Evolutionary conservation across 1,140 invertebrate genomes (phyloP), one percentile per base, ranked within the genome.

Genomic region (Temnothorax longispinosus): DNA sequence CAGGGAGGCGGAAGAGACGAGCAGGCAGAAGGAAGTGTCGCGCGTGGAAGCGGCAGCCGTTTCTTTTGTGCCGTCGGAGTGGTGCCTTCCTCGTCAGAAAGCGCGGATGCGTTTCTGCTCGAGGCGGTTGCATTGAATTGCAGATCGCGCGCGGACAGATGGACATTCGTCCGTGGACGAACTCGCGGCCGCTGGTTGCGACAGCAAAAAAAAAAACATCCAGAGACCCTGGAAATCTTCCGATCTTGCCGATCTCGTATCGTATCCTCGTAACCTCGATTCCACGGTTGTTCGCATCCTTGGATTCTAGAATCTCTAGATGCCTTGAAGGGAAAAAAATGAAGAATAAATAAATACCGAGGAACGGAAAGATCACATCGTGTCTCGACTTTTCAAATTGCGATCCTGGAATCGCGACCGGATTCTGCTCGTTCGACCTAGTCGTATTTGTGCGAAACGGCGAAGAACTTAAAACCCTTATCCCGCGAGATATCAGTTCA

Each of bases 101-200:
- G 88, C 89, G 84, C 58, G 88, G 90, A 90, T 91, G 89, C 91
- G 82, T 84, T 88, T 88, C 87, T 88, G 76, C 80, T 88, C 50
- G 77, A 84, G 84, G 50, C 88, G 67, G 76, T 93, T 74, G 56
- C 92, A 93, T 94, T 94, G 93, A 94, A 94, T 94, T 94, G 93
- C 93, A 94, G 91, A 94, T 94, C 91, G 77, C 89, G 88, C 84
- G 32, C 86, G 89, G 88, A 94, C 94, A 94, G 94, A 94, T 94
- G 94, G 93, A 93, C 91, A 93, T 92, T 69, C 65, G 88, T 90
- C 92, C 90, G 90, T 88, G 81, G 90, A 90, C 90, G 85, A 92
- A 92, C 91, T 90, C 90, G 91, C 84, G 90, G 92, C 44, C 56
- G 80, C 69, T 92, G 91, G 91, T 93, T 93, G 91, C 91, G 86